Percentiles rank a stretch among this genome's conserved stretches.
Conservation (phyloP, 1,140 invertebrate species). For the Hestina assimilis region DNA sequence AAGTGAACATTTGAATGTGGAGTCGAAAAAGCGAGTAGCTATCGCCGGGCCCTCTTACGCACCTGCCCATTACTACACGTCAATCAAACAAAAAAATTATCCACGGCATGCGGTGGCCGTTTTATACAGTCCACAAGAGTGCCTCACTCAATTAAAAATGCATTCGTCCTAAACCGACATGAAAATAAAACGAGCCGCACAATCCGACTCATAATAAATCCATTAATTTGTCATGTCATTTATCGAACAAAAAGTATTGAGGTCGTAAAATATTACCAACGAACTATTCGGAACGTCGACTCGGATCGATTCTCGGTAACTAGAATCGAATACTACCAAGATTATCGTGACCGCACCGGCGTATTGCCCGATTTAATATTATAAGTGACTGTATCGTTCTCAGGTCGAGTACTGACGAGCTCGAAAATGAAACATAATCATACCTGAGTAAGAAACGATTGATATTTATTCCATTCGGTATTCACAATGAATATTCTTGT, state of each 20-base stretch:
- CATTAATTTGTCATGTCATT: slow-evolving; percentile 78
- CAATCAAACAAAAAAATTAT: slow-evolving; percentile 74
- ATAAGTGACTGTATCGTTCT: slow-evolving; percentile 54
- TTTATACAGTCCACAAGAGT: slow-evolving; percentile 74
- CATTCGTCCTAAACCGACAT: slow-evolving; percentile 70
- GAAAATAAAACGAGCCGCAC: slow-evolving; percentile 58
- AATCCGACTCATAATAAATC: slow-evolving; percentile 74
- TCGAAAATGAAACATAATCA: slow-evolving; percentile 21
- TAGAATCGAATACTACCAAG: slow-evolving; percentile 60
- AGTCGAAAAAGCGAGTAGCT: slow-evolving; percentile 66
- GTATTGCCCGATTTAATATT: slow-evolving; percentile 65
- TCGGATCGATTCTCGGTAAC: slow-evolving; percentile 57
- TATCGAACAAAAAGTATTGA: slow-evolving; percentile 62
- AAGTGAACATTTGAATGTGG: slow-evolving; percentile 40
- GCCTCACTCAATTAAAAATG: slow-evolving; percentile 77
- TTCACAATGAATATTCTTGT: slow-evolving; percentile 12
- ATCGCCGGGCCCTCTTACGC: slow-evolving; percentile 57
- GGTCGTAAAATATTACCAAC: slow-evolving; percentile 53
- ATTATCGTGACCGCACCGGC: slow-evolving; percentile 60
- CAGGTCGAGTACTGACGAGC: slow-evolving; percentile 36
- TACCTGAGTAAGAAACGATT: slow-evolving; percentile 1
- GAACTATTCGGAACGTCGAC: slow-evolving; percentile 46
- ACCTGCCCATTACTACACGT: slow-evolving; percentile 75
- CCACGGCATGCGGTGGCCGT: slow-evolving; percentile 66
- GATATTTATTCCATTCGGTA: background rate